phyloP scores from a whole-genome alignment of 2,113 vertebrate genomes.

The Dolichallabes microphthalmus region DNA sequence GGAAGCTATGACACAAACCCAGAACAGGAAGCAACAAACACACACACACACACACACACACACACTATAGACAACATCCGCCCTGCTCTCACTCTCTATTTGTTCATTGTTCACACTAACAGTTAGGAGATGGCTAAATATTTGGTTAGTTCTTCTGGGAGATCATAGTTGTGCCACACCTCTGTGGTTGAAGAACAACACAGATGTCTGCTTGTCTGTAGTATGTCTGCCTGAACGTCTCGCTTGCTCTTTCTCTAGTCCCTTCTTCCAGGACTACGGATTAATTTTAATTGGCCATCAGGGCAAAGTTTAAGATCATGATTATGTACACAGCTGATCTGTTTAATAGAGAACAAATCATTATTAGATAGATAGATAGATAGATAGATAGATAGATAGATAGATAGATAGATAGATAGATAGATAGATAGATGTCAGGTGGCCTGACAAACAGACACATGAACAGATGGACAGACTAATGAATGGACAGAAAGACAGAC shows the following conservation, averaged over 20 bases:
- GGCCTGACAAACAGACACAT: too few species aligned
- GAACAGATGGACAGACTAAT: too few species aligned
- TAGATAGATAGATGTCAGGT: not conserved
- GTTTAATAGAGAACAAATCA: not conserved
- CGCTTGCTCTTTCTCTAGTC: not conserved
- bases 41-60: not conserved
- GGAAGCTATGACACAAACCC: slow-evolving; percentile 45
- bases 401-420: not conserved
- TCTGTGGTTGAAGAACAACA: not conserved
- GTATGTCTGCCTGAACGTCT: not conserved
- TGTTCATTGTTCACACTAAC: not conserved
- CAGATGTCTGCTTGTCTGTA: not conserved
- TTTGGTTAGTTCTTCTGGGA: not conserved
- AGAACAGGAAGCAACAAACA: slow-evolving; percentile 48
- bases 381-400: not conserved
- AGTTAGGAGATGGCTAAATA: slow-evolving; percentile 5
- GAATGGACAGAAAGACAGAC: too few species aligned
- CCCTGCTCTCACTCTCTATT: slow-evolving; percentile 1
- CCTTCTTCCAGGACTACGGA: not conserved
- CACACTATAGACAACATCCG: slow-evolving; percentile 30
- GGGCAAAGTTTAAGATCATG: not conserved
- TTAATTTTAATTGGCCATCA: not conserved
- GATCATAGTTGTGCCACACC: not conserved
- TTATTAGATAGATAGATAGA: not conserved
- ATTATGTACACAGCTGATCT: not conserved